A percentile compares a stretch with the other conserved stretches of the same genome.
phyloP scores from a whole-genome alignment of 2,113 vertebrate genomes.

The Xyliphius kryptos region DNA sequence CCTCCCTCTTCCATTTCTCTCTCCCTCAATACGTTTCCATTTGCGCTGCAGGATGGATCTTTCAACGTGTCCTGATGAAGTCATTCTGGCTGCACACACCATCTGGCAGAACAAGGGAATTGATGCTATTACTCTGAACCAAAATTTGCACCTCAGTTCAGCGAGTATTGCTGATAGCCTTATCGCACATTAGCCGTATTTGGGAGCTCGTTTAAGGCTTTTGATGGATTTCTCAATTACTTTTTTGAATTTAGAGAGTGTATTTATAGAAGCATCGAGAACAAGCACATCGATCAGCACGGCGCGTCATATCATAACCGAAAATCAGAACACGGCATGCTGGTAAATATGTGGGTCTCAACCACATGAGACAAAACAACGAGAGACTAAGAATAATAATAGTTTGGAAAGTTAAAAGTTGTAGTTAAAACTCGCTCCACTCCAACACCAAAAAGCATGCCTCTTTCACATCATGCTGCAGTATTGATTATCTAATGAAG shows the following conservation, averaged over 20 bases:
- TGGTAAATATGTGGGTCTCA: no score
- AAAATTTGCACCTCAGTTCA: constrained; percentile 20
- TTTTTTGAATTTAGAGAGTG: background rate
- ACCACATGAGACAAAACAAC: no score
- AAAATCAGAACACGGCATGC: no score
- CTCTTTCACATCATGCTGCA: no score
- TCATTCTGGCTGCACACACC: constrained; percentile 35
- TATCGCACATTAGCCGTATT: background rate
- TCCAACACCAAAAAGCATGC: no score
- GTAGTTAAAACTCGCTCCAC: no score
- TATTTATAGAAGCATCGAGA: constrained; percentile 3
- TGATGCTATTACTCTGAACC: constrained; percentile 19
- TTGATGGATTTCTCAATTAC: constrained; percentile 3
- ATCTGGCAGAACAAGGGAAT: constrained; percentile 41
- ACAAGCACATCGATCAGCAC: no score
- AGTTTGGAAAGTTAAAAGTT: no score
- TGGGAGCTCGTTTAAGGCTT: constrained; percentile 4
- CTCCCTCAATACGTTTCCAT: constrained; percentile 31
- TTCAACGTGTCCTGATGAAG: constrained; percentile 38
- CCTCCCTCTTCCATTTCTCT: constrained; percentile 8
- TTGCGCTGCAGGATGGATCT: constrained; percentile 33
- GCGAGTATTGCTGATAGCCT: constrained; percentile 2
- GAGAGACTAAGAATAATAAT: no score
- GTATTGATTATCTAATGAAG: no score
- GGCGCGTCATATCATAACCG: no score